A percentile compares a stretch with the other conserved stretches of the same genome.
These are phyloP conservation scores for Himantopus leucocephalus DNA, from an alignment of 2,113 vertebrate species.

Conservation along the genomic window DNA sequence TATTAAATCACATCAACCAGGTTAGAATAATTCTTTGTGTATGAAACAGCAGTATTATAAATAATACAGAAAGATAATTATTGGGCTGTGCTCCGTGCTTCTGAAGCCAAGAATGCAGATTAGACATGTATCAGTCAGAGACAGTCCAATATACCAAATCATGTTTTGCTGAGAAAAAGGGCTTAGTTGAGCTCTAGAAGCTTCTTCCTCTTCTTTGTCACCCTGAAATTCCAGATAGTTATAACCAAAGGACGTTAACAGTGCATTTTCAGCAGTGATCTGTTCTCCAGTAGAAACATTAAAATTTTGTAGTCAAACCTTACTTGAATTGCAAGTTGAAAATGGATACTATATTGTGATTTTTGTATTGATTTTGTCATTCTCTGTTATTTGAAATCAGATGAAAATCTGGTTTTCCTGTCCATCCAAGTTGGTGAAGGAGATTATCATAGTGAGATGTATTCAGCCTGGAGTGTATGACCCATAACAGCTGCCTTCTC, in stretches of 20 bases:
- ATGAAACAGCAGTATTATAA: neutral
- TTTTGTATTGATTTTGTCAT: neutral
- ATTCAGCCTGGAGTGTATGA: neutral
- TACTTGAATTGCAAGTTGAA: neutral
- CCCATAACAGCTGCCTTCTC: neutral
- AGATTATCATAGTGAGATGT: neutral
- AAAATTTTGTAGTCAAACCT: neutral
- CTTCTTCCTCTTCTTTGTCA: neutral
- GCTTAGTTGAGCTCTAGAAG: neutral
- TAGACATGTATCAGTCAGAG: neutral
- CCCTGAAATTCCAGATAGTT: neutral
- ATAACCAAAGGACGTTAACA: neutral
- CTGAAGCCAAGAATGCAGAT: neutral
- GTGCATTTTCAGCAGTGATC: neutral
- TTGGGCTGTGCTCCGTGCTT: neutral
- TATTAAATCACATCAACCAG: neutral
- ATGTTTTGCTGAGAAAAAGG: neutral
- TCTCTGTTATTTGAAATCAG: neutral
- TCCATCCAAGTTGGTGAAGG: neutral
- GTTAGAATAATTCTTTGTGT: neutral
- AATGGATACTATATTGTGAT: neutral
- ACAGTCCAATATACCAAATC: neutral
- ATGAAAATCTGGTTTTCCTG: neutral
- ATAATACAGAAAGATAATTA: neutral
- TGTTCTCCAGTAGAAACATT: neutral